Evolutionary conservation across 1,140 invertebrate genomes (phyloP).

Genomic region (Zaprionus taronus): DNA sequence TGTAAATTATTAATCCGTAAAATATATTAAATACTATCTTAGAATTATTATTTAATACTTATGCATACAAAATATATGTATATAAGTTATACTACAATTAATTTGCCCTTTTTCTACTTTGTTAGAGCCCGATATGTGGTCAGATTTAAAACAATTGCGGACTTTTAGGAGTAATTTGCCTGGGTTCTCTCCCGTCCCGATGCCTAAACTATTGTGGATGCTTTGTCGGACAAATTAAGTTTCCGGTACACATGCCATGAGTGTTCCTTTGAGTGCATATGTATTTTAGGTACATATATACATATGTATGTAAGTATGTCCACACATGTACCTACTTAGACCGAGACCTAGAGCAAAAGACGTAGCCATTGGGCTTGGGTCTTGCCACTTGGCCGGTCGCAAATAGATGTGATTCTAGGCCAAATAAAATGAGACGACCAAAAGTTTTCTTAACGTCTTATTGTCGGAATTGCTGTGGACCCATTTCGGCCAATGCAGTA

Average conservation of each 20-base stretch:
- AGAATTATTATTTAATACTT: too few species aligned
- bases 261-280: background rate
- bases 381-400: constrained; percentile 2
- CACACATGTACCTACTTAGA: background rate
- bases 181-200: background rate
- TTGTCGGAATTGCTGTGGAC: constrained; percentile 16
- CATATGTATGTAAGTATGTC: background rate
- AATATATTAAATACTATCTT: background rate
- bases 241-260: constrained; percentile 43
- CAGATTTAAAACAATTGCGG: constrained; percentile 33
- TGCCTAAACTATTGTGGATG: constrained; percentile 5
- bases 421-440: constrained; percentile 24
- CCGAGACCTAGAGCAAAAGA: background rate
- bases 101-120: background rate
- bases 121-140: background rate
- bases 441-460: constrained; percentile 27
- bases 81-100: background rate
- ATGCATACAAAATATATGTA: background rate
- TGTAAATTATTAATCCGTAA: background rate
- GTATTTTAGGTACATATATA: background rate
- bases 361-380: background rate
- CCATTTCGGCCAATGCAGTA: constrained; percentile 28
- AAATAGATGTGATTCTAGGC: constrained; percentile 3
- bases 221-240: constrained; percentile 63
- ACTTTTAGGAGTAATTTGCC: constrained; percentile 40